Conservation (phyloP, 2,113 vertebrate genomes). For the Corythaeola cristata region DNA sequence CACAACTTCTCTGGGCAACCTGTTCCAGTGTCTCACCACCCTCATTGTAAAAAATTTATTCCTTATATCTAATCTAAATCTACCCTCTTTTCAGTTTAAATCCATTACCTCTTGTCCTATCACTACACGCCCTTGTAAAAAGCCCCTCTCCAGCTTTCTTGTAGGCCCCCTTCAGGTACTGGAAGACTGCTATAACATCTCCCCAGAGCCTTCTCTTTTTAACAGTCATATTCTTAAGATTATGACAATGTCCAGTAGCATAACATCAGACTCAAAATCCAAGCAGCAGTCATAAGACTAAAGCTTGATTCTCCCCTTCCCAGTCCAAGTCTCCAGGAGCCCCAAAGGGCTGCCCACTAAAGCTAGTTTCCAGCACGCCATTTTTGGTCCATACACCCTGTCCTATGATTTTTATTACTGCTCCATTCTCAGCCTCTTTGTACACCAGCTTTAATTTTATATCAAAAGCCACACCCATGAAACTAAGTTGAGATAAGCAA, state of each 20-base stretch:
- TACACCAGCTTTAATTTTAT: background rate
- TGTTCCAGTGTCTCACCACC: too few relatives aligned
- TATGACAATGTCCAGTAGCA: background rate
- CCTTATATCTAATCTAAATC: too few relatives aligned
- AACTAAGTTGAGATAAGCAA: background rate
- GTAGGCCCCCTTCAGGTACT: too few relatives aligned
- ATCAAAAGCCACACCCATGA: background rate
- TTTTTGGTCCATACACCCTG: background rate
- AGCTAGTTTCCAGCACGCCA: background rate
- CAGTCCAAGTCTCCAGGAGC: background rate
- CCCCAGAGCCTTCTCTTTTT: too few relatives aligned
- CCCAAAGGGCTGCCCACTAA: background rate
- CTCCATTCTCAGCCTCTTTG: background rate
- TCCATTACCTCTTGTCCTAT: too few relatives aligned
- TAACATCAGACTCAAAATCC: background rate
- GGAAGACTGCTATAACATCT: too few relatives aligned
- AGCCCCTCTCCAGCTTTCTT: too few relatives aligned
- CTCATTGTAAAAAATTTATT: too few relatives aligned
- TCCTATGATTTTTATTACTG: background rate
- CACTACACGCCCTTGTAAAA: too few relatives aligned
- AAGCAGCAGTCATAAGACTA: background rate
- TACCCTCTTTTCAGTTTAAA: too few relatives aligned
- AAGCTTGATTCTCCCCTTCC: background rate
- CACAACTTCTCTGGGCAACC: too few relatives aligned
- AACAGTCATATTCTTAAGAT: background rate